phyloP scores from a whole-genome alignment of 2,888 invertebrate species.

The Andrena dorsata region DNA sequence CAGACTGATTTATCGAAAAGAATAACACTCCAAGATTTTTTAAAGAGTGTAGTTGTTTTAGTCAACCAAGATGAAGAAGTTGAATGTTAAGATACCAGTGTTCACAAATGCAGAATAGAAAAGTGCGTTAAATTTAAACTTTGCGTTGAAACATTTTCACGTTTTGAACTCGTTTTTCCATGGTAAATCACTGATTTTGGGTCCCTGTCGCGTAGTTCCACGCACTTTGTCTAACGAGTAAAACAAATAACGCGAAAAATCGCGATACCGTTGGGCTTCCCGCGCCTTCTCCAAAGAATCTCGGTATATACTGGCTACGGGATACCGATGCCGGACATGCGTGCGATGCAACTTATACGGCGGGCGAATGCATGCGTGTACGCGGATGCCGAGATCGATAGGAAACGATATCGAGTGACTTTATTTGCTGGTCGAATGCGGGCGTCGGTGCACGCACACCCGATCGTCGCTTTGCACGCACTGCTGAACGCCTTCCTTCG shows the following conservation, averaged over 20 bases:
- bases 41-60: no score
- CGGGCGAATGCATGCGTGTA: conserved; percentile 31
- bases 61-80: no score
- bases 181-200: no score
- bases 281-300: conserved; percentile 19
- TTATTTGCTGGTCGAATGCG: conserved; percentile 54
- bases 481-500: conserved; percentile 27
- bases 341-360: conserved; percentile 29
- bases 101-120: no score
- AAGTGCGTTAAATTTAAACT: no score
- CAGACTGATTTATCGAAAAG: no score
- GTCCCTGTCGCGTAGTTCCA: neutral
- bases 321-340: conserved; percentile 32
- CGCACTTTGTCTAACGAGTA: neutral
- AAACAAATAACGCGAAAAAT: neutral
- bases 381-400: conserved; percentile 58
- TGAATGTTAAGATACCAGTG: no score
- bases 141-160: no score
- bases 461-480: conserved; percentile 31
- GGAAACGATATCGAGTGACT: conserved; percentile 52
- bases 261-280: conserved; percentile 3
- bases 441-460: conserved; percentile 23
- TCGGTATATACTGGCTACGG: neutral
- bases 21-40: no score
- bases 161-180: no score